phyloP scores from a whole-genome alignment of 2,113 vertebrate genomes.

The Microcebus griseorufus region DNA sequence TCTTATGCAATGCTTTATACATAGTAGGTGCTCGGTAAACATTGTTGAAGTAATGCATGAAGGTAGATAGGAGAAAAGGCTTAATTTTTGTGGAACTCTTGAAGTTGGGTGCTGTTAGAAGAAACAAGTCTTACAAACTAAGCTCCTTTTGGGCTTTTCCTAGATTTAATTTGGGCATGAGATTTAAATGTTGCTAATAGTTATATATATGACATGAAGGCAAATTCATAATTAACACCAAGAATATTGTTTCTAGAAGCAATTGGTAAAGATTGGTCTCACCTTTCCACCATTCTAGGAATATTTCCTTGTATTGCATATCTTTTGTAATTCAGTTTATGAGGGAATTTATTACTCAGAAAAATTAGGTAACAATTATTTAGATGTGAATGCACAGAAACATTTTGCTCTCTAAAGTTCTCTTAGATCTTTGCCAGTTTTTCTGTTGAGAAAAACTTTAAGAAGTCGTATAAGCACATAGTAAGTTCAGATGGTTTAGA shows the following conservation, averaged over 20 bases:
- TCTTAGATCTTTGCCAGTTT: background rate
- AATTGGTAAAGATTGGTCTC: background rate
- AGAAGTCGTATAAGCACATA: background rate
- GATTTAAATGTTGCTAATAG: constrained; percentile 5
- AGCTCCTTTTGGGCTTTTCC: background rate
- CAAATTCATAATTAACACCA: constrained; percentile 23
- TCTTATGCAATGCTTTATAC: background rate
- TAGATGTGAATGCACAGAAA: background rate
- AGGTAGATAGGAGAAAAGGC: background rate
- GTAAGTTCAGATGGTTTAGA: background rate
- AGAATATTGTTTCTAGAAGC: constrained; percentile 24
- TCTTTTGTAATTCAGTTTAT: constrained; percentile 1
- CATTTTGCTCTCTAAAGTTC: constrained; percentile 16
- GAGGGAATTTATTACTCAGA: background rate
- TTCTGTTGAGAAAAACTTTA: constrained; percentile 2
- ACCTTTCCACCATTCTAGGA: background rate
- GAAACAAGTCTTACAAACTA: background rate
- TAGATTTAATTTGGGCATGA: background rate
- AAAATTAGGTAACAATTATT: background rate
- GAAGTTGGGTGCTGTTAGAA: background rate
- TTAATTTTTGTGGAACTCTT: background rate
- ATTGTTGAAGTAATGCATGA: background rate
- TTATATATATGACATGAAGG: background rate
- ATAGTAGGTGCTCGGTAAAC: background rate
- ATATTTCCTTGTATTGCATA: background rate